A percentile compares a stretch with the other conserved stretches of the same genome.
Evolutionary conservation across 2,888 invertebrate species (phyloP).

Genomic region (Allolobophora icterica): DNA sequence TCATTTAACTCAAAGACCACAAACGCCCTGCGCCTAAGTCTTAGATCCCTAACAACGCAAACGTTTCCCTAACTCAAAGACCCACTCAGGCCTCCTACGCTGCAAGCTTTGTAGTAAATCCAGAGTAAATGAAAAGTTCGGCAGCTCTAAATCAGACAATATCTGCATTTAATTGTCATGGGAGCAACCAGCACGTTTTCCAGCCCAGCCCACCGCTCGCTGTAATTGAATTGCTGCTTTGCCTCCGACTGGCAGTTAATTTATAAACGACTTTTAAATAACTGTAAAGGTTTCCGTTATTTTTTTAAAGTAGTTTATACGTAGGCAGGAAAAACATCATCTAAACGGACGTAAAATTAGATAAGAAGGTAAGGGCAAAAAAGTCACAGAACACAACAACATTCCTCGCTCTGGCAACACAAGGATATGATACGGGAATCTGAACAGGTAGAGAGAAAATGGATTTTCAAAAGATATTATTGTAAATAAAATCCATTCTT

Average conservation of each 20-base stretch:
- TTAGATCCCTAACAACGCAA: not conserved
- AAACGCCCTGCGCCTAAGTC: not conserved
- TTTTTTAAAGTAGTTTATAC: not conserved
- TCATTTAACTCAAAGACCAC: not conserved
- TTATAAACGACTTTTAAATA: conserved; percentile 8
- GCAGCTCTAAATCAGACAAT: conserved; percentile 9
- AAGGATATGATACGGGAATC: not conserved
- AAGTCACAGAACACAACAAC: not conserved
- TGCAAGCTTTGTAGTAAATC: not conserved
- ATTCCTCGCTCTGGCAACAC: not conserved
- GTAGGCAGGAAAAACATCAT: not conserved
- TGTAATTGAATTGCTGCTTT: not conserved
- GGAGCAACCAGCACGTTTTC: not conserved
- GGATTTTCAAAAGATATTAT: too few species aligned
- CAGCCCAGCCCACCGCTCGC: not conserved
- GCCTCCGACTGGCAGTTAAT: not conserved
- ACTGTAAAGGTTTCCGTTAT: not conserved
- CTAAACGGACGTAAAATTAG: not conserved
- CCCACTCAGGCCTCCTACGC: not conserved
- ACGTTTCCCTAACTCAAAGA: not conserved
- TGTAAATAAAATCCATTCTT: not conserved
- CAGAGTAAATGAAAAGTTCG: not conserved
- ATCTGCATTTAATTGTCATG: not conserved
- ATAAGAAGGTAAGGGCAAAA: not conserved
- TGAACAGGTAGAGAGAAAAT: not conserved